Base-by-base conservation (phyloP, 2,797 vertebrate species). In the Erpetoichthys calabaricus region DNA sequence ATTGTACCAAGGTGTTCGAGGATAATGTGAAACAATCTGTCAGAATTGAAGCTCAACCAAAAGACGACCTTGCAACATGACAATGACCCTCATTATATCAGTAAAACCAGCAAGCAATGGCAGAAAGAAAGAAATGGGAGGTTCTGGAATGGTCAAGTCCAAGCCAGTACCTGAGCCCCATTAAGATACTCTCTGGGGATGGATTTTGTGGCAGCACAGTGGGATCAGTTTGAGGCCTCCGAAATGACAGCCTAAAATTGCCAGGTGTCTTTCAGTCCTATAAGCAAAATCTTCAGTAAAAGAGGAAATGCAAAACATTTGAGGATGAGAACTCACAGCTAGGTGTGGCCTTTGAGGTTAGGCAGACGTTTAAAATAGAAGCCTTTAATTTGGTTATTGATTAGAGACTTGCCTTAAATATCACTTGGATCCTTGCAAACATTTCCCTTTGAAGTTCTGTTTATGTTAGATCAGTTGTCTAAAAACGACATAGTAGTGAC, bases 161-260 rank as follows among this genome's bases (percentile, higher is more conserved):
- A 25, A 25, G 9, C 45, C 45, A 46, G 45, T 41, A 53, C 45
- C 47, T 25, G 45, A 54, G 51, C 51, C 45, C 51, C 45, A 45
- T 45, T 9, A 42, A 45, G 45, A 46, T 46, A 46, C 9, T 57
- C 56, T 57, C 49, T 42, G 9, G 46, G 41, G 56, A 57, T n/a
- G 56, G 45, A 59, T 53, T 53, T 59, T 53, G 58, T 59, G 45
- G 58, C 41, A 45, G 47, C 44, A 59, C 45, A 47, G 45, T 53
- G 51, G 55, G 51, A 59, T 53, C 44, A 59, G 45, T 59, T 59
- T 59, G 43, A 59, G 51, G 8, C 45, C 47, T 45, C 43, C 49
- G 56, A 57, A 47, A 43, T 4, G n/a, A 51, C 51, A 59, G 57
- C 57, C 49, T 53, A 46, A 59, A 59, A 59, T 59, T 59, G 51